phyloP scores from a whole-genome alignment of 2,888 invertebrate species.

The Drosophila recens region DNA sequence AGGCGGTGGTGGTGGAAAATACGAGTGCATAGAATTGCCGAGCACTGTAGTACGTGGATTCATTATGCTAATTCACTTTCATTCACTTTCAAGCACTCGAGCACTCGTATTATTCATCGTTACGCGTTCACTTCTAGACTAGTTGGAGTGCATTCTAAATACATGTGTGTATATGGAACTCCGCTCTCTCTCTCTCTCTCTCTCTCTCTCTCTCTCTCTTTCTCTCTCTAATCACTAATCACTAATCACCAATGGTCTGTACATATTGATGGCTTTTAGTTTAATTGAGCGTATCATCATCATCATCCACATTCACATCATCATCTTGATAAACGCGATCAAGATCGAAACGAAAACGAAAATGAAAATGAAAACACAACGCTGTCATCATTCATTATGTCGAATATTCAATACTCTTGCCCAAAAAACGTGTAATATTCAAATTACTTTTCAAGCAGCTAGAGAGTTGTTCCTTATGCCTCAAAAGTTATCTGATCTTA shows the following conservation, averaged over 20 bases:
- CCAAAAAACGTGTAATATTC: constrained; percentile 1
- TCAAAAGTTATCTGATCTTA: constrained; percentile 10
- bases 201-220: no score
- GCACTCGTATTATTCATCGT: constrained; percentile 1
- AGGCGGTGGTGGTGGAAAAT: constrained; percentile 3
- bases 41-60: constrained; percentile 32
- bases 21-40: constrained; percentile 2
- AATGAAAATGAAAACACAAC: constrained; percentile 28
- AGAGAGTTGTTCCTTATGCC: neutral
- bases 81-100: constrained; percentile 11
- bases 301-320: constrained; percentile 17
- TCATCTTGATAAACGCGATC: constrained; percentile 36
- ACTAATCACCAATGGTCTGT: constrained; percentile 43
- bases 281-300: constrained; percentile 69
- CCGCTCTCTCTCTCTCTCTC: no score
- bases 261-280: constrained; percentile 62
- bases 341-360: constrained; percentile 25
- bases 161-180: neutral
- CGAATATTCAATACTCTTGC: constrained; percentile 17
- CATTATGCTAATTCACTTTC: constrained; percentile 77
- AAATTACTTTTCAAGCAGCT: constrained; percentile 7
- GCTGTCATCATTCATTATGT: neutral
- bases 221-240: constrained; percentile 54
- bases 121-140: neutral
- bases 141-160: neutral